phyloP scores from a whole-genome alignment of 2,113 vertebrate genomes.

The Zonotrichia leucophrys region DNA sequence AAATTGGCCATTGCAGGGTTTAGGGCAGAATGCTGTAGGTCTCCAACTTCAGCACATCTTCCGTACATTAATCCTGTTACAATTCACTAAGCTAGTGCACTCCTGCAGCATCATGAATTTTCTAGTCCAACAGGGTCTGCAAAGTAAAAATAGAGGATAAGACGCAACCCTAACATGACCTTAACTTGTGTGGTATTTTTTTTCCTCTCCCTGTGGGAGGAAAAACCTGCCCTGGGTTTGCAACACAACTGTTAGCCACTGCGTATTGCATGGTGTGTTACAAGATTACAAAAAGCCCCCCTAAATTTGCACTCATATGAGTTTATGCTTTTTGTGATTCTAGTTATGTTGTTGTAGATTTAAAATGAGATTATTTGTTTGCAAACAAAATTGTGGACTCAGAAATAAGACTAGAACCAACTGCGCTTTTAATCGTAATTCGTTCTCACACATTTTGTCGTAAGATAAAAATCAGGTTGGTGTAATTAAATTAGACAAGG shows the following conservation, averaged over 20 bases:
- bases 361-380: constrained; percentile 12
- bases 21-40: constrained; percentile 16
- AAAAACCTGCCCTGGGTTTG: constrained; percentile 1
- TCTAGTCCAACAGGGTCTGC: constrained; percentile 37
- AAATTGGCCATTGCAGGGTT: constrained; percentile 11
- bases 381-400: background rate
- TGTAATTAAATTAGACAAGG: constrained; percentile 59
- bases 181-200: constrained; percentile 50
- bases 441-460: constrained; percentile 27
- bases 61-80: constrained; percentile 18
- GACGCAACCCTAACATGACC: constrained; percentile 33
- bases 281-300: rapidly evolving
- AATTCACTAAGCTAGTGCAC: background rate
- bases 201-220: constrained; percentile 1
- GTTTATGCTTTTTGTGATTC: background rate
- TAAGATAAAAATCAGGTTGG: constrained; percentile 62
- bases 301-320: rapidly evolving
- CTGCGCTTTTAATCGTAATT: constrained; percentile 22
- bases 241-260: background rate
- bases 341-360: background rate
- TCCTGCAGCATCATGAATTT: constrained; percentile 47
- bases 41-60: constrained; percentile 58
- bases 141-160: constrained; percentile 40
- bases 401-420: background rate
- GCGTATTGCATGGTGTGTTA: background rate